A percentile compares a stretch with the other conserved stretches of the same genome.
phyloP scores from a whole-genome alignment of 2,797 vertebrate genomes.

The Catharus ustulatus region DNA sequence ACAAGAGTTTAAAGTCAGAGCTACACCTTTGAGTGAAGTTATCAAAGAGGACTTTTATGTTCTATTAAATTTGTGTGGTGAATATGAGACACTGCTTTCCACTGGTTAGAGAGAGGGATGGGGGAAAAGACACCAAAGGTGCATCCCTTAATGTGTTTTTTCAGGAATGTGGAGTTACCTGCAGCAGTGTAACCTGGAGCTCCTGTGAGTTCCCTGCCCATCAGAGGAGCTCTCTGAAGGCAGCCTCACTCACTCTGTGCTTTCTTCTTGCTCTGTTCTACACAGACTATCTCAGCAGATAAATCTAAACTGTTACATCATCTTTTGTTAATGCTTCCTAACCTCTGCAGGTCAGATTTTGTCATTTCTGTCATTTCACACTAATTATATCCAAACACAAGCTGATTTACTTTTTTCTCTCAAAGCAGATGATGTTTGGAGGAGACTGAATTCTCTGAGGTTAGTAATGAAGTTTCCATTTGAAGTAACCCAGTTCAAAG shows the following conservation, averaged over 20 bases:
- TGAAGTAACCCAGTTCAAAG: conserved; percentile 69
- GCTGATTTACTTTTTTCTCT: background rate
- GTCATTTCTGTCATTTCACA: conserved; percentile 18
- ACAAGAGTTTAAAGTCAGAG: background rate
- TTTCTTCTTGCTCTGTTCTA: background rate
- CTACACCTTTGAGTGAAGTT: background rate
- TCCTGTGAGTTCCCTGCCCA: background rate
- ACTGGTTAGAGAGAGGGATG: background rate
- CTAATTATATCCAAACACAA: conserved; percentile 42
- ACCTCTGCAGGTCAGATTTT: conserved; percentile 24
- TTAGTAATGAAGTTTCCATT: conserved; percentile 67
- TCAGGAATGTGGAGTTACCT: background rate
- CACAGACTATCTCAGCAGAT: background rate
- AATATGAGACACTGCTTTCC: background rate
- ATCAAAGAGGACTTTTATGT: background rate
- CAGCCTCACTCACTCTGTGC: background rate
- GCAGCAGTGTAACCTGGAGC: background rate
- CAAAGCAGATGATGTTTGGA: conserved; percentile 53
- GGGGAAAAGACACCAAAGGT: background rate
- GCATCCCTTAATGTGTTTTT: background rate
- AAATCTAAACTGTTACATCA: background rate
- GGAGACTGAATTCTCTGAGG: conserved; percentile 54
- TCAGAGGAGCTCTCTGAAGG: background rate
- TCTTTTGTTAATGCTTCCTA: background rate
- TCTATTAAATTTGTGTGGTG: background rate